Conservation (phyloP, 2,113 vertebrate species). For the Vimba vimba region DNA sequence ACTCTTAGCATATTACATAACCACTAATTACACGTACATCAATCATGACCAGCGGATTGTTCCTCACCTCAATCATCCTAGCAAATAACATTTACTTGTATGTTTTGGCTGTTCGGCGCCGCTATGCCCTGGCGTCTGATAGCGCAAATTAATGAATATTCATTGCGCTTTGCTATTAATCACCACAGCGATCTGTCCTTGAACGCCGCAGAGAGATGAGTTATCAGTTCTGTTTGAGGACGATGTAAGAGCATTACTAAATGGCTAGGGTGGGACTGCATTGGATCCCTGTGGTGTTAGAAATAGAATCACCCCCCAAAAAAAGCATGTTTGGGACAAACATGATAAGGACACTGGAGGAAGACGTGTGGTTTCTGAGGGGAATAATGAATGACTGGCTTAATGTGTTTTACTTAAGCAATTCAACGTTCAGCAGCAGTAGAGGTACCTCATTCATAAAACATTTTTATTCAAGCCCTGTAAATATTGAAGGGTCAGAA, state of each 20-base stretch:
- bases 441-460: constrained; percentile 40
- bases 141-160: constrained; percentile 27
- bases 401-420: constrained; percentile 45
- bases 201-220: constrained; percentile 20
- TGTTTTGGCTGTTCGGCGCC: constrained; percentile 14
- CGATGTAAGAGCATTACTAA: neutral
- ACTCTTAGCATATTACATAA: neutral
- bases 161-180: constrained; percentile 41
- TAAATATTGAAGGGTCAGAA: constrained; percentile 42
- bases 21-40: neutral
- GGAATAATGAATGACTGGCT: constrained; percentile 31
- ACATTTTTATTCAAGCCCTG: constrained; percentile 22
- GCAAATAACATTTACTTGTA: constrained; percentile 17
- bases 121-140: constrained; percentile 13
- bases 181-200: constrained; percentile 35
- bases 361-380: neutral
- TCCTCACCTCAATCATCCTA: constrained; percentile 19
- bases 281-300: neutral
- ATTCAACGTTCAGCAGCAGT: constrained; percentile 37
- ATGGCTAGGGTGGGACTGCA: neutral
- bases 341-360: neutral
- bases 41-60: neutral
- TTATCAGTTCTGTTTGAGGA: constrained; percentile 16
- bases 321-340: neutral
- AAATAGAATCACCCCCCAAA: neutral